Conservation (phyloP, 1,140 invertebrate genomes). For the Cyclargus thomasi region DNA sequence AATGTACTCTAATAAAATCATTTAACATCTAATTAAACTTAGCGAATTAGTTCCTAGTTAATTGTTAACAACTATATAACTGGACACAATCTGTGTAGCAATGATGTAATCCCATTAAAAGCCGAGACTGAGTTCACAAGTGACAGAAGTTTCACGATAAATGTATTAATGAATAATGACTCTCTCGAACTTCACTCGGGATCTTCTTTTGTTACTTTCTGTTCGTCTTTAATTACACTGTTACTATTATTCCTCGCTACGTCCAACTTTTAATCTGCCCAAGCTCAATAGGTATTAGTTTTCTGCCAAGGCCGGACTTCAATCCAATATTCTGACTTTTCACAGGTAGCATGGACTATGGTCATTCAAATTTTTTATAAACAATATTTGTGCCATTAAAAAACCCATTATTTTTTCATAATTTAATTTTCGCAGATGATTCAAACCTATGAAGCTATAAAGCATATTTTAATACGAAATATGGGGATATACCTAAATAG, state of each 20-base stretch:
- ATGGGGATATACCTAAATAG: too few relatives aligned
- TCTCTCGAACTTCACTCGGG: neutral
- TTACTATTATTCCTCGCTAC: neutral
- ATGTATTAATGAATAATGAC: slow-evolving; percentile 12
- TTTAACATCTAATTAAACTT: neutral
- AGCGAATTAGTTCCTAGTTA: neutral
- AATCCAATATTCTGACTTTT: neutral
- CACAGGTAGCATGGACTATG: too few relatives aligned
- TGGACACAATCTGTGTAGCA: neutral
- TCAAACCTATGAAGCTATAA: too few relatives aligned
- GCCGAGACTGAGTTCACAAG: slow-evolving; percentile 2
- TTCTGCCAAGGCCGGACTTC: neutral
- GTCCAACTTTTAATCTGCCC: neutral
- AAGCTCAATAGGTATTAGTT: slow-evolving; percentile 1
- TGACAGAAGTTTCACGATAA: slow-evolving; percentile 14
- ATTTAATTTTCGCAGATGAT: too few relatives aligned
- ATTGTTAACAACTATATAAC: neutral
- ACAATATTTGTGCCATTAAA: too few relatives aligned
- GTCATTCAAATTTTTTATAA: too few relatives aligned
- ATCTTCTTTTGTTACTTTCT: slow-evolving; percentile 4
- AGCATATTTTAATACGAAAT: too few relatives aligned
- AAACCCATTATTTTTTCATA: too few relatives aligned
- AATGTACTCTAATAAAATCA: too few relatives aligned
- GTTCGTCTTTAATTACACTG: neutral
- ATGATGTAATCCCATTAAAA: neutral